These are phyloP conservation scores for Pseudomugil tenellus DNA, from an alignment of 2,797 vertebrate genomes.

Conservation along the genomic window DNA sequence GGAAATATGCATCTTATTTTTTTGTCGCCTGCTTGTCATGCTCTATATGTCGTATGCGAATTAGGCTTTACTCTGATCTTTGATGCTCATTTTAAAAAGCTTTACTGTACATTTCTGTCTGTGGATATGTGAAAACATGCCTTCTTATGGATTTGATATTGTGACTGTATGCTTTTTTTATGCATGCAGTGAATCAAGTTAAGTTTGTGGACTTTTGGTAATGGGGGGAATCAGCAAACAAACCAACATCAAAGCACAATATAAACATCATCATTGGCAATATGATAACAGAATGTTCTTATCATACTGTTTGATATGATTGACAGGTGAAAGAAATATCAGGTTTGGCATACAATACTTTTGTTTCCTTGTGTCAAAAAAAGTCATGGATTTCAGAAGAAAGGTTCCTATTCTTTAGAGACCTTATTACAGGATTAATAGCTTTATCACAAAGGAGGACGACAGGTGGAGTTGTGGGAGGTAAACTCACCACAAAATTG, in stretches of 20 bases:
- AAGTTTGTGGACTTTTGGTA: constrained; percentile 17
- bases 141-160: constrained; percentile 14
- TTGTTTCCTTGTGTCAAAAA: constrained; percentile 35
- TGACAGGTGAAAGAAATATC: constrained; percentile 20
- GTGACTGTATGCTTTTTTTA: constrained; percentile 20
- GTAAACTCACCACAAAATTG: constrained; percentile 1
- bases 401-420: constrained; percentile 23
- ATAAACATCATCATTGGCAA: constrained; percentile 15
- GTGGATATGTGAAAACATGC: constrained; percentile 20
- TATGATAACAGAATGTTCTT: constrained; percentile 16
- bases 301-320: constrained; percentile 36
- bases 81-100: constrained; percentile 32
- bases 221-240: constrained; percentile 12
- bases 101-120: constrained; percentile 11
- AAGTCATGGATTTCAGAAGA: constrained; percentile 26
- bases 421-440: constrained; percentile 38
- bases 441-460: constrained; percentile 15
- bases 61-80: constrained; percentile 33
- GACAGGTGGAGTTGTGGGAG: constrained; percentile 22
- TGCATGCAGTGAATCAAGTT: neutral
- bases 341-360: constrained; percentile 20
- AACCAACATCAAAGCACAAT: constrained; percentile 24
- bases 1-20: constrained; percentile 48
- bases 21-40: constrained; percentile 32
- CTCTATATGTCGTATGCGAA: constrained; percentile 22